Evolutionary conservation across 2,888 invertebrate genomes (phyloP).

Genomic region (Nymphalis c-album): DNA sequence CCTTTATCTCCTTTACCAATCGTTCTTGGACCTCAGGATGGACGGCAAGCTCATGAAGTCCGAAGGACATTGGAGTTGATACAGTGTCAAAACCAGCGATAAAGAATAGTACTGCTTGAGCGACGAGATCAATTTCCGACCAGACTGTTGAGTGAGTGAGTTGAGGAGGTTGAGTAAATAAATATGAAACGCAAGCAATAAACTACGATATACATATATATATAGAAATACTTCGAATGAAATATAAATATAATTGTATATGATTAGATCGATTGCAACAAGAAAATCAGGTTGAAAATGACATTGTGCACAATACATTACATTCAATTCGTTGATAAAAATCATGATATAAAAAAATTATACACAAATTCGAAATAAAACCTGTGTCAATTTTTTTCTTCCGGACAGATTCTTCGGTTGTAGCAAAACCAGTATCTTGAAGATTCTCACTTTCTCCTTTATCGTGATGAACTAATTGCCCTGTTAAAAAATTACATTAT

Average conservation of each 20-base stretch:
- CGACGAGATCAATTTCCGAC: slow-evolving; percentile 56
- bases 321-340: too few species aligned
- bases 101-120: slow-evolving; percentile 71
- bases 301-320: too few species aligned
- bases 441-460: slow-evolving; percentile 34
- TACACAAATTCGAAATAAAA: slow-evolving; percentile 31
- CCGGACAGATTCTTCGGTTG: slow-evolving; percentile 65
- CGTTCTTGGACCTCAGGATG: slow-evolving; percentile 77
- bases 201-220: too few species aligned
- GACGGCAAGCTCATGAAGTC: slow-evolving; percentile 75
- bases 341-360: too few species aligned
- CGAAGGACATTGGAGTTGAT: slow-evolving; percentile 64
- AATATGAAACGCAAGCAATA: too few species aligned
- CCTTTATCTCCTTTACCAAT: slow-evolving; percentile 72
- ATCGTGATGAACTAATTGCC: slow-evolving; percentile 51
- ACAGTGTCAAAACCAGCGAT: slow-evolving; percentile 75
- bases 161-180: too few species aligned
- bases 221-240: too few species aligned
- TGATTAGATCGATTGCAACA: too few species aligned
- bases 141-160: slow-evolving; percentile 42
- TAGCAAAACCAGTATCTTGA: slow-evolving; percentile 61
- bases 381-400: slow-evolving; percentile 53
- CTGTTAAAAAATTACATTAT: slow-evolving; percentile 38
- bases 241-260: too few species aligned
- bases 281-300: too few species aligned